These are phyloP conservation scores for Misgurnus anguillicaudatus DNA, from an alignment of 2,113 vertebrate genomes.

Conservation along the genomic window DNA sequence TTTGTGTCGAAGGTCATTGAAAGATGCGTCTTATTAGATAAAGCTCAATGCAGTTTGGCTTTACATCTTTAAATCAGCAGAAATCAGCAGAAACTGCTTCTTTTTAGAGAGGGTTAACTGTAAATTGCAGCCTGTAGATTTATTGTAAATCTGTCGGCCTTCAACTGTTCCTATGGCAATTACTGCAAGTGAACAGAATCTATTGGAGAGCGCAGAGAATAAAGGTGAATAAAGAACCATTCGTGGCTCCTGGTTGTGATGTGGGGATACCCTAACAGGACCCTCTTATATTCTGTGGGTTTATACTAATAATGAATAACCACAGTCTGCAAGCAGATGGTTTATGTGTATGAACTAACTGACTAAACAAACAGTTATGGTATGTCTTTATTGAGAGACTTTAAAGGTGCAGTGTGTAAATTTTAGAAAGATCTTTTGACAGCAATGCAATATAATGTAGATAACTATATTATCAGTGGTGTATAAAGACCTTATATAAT, in stretches of 20 bases:
- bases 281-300: not conserved
- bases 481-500: too few relatives aligned
- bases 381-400: too few relatives aligned
- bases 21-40: constrained; percentile 1
- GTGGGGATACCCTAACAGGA: not conserved
- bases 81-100: not conserved
- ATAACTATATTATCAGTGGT: too few relatives aligned
- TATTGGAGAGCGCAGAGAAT: not conserved
- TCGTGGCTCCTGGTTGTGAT: not conserved
- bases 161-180: not conserved
- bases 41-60: constrained; percentile 2
- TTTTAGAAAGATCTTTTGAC: too few relatives aligned
- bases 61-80: not conserved
- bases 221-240: not conserved
- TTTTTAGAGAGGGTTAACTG: not conserved
- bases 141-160: not conserved
- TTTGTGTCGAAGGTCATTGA: constrained; percentile 21
- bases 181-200: not conserved
- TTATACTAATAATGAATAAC: not conserved
- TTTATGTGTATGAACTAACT: too few relatives aligned
- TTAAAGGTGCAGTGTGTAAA: too few relatives aligned
- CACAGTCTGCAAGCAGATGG: too few relatives aligned
- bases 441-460: too few relatives aligned
- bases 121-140: not conserved
- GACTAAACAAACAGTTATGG: too few relatives aligned